Evolutionary conservation across 2,888 invertebrate species (phyloP), one percentile per base, ranked within the genome.

Genomic region (Ennomos fuscantarius): DNA sequence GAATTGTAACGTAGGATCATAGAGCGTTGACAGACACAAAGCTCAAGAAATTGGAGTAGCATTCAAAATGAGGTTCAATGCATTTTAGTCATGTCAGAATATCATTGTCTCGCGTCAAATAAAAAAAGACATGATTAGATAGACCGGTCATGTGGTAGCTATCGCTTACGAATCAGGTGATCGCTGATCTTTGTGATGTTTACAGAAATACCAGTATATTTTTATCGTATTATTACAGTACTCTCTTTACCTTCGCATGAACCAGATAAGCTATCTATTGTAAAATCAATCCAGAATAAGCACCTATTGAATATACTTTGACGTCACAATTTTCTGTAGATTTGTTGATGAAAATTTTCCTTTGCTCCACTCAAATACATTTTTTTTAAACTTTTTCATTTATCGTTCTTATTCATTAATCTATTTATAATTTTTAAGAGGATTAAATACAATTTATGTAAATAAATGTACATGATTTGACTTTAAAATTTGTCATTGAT

Each of bases 151-250:
- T 82, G 85, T 80, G 83, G 73, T 56, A 67, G 61, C 62, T 73
- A 69, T 78, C 79, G 70, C 70, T 73, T 65, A 74, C 58, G 63
- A 73, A 79, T 84, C 84, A 83, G 79, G 80, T 85, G 85, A 84
- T 75, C 78, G 67, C 24, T 65, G 74, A 68, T 74, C 72, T 65
- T 64, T 61, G 58, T 61, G 68, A 68, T 69, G 68, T 68, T 73
- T 73, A 75, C 65, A 71, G 72, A 72, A 51, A 55, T 31, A 60
- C 73, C 67, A 47, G 66, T 47, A 52, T 43, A 52, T 41, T 67
- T 34, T 72, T 77, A 72, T 76, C 71, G 58, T 47, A 41, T 60
- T 63, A 66, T 72, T 54, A 66, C 63, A 24, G 24, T 24, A 68
- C 61, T 69, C 51, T 62, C 59, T 66, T 52, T 42, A 45, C 56